Base-by-base conservation (phyloP, 23 tunicate species). In the Botrylloides violaceus region DNA sequence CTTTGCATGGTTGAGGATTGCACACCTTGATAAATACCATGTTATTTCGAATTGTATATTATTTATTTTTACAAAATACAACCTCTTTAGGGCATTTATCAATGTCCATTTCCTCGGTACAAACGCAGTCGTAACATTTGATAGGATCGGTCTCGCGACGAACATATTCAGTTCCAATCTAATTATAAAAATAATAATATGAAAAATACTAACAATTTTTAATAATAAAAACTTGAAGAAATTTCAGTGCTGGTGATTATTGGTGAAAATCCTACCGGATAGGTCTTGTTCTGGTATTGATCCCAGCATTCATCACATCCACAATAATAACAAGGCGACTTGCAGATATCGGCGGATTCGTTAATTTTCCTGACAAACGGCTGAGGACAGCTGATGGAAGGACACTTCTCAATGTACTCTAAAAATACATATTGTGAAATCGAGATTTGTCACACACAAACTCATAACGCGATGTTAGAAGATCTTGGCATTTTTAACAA, bases 31-130 rank as follows among this genome's bases (percentile, higher is more conserved):
- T 1, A 32, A 28, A 43, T 59, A 59, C 7, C 64, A 59, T 59
- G 64, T 6, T 7, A 59, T 59, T 59, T 22, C 19, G 19, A 22
- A 22, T 18, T 22, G 64, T 3, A 63, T 63, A 27, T 12, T 12
- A 63, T 3, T 63, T 12, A 59, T 59, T 23, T n/a, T 24, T 32
- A 1, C 21, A 32, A 25, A 29, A 20, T 43, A 12, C 5, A 29
- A 79, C 84, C 78, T 80, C 84, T 71, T 71, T 36, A 64, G 61
- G 26, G 48, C 84, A 80, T 28, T 64, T 64, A 49, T 80, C 84
- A 6, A 58, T 49, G 38, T 71, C 84, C 6, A 59, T n/a, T 22
- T 71, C 78, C 37, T 71, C 61, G n/a, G 77, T 80, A 60, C 84
- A 80, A 25, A 32, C 50, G 38, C 84, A 80, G 27, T 80, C 84